Evolutionary conservation across 2,797 vertebrate genomes (phyloP).

Genomic region (Champsocephalus esox): DNA sequence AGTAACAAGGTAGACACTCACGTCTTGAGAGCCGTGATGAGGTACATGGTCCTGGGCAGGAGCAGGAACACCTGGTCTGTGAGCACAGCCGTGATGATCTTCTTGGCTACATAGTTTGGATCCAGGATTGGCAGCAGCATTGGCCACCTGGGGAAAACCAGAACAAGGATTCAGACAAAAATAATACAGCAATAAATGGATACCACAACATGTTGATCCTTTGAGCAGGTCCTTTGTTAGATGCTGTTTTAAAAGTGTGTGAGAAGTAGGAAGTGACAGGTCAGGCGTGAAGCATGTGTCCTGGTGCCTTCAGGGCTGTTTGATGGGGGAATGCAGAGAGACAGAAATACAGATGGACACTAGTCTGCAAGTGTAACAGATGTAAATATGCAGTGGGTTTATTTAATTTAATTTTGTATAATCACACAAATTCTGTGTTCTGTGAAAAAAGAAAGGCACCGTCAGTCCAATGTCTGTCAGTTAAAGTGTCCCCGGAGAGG

Average conservation of each 20-base stretch:
- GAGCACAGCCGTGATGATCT: conserved; percentile 87
- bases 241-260: neutral
- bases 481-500: neutral
- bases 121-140: conserved; percentile 85
- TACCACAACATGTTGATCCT: neutral
- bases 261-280: conserved; percentile 40
- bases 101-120: conserved; percentile 85
- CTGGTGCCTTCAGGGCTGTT: conserved; percentile 13
- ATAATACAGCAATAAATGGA: neutral
- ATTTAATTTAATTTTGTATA: too few species aligned
- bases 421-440: too few species aligned
- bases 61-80: conserved; percentile 83
- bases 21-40: conserved; percentile 79
- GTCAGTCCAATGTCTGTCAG: neutral
- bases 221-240: neutral
- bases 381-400: too few species aligned
- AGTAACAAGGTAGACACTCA: conserved; percentile 68
- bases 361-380: neutral
- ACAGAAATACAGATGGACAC: conserved; percentile 35
- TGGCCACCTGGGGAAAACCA: conserved; percentile 82
- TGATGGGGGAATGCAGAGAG: neutral
- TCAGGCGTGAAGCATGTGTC: conserved; percentile 18
- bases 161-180: neutral
- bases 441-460: neutral
- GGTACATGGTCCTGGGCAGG: conserved; percentile 82